These are phyloP conservation scores for Papilio xuthus DNA, from an alignment of 1,140 invertebrate species.

Conservation along the genomic window DNA sequence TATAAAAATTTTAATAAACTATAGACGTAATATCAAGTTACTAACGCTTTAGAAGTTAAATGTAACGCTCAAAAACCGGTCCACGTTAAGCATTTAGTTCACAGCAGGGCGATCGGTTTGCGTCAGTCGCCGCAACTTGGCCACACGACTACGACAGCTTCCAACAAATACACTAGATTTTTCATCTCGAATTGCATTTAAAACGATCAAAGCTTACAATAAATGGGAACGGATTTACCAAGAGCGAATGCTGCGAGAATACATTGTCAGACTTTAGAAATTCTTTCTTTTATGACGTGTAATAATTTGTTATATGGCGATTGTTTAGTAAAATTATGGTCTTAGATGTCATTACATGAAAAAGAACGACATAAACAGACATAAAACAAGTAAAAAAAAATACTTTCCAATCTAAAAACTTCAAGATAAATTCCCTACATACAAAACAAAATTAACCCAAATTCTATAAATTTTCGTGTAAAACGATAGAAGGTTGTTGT, in stretches of 20 bases:
- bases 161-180: slow-evolving; percentile 35
- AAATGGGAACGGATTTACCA: slow-evolving; percentile 25
- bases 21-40: neutral
- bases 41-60: neutral
- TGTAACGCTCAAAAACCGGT: slow-evolving; percentile 22
- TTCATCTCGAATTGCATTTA: slow-evolving; percentile 36
- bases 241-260: slow-evolving; percentile 27
- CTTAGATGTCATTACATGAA: neutral
- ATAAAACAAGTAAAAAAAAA: neutral
- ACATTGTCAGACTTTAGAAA: slow-evolving; percentile 25
- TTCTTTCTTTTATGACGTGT: neutral
- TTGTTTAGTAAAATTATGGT: neutral
- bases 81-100: slow-evolving; percentile 18
- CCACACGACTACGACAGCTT: slow-evolving; percentile 25
- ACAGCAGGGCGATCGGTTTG: slow-evolving; percentile 23
- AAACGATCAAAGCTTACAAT: slow-evolving; percentile 35
- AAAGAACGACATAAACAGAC: neutral
- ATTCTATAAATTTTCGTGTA: slow-evolving; percentile 19
- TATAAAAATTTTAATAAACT: too few relatives aligned
- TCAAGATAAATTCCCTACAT: neutral
- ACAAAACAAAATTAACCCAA: slow-evolving; percentile 13
- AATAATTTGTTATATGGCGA: neutral
- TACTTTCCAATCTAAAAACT: neutral
- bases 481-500: slow-evolving; percentile 29
- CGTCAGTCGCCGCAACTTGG: slow-evolving; percentile 8